Conservation (phyloP, 2,888 invertebrate genomes). For the Torymus aiolomorphi region DNA sequence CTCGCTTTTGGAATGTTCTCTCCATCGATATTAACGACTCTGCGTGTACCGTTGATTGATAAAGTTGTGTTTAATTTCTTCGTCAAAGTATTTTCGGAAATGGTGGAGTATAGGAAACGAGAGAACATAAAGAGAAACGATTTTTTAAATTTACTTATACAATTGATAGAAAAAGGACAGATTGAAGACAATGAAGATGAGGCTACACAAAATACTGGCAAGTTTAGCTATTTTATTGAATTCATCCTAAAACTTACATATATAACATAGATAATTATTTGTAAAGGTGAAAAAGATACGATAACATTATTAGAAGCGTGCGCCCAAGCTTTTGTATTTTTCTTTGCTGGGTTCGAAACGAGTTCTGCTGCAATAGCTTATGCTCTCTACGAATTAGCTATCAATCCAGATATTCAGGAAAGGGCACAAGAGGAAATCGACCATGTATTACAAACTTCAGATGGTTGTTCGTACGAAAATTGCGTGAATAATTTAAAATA, state of each 20-base stretch:
- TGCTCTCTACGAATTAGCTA: conserved; percentile 74
- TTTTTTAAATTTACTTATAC: conserved; percentile 72
- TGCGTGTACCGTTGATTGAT: conserved; percentile 63
- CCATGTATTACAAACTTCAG: conserved; percentile 43
- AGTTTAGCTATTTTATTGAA: background rate
- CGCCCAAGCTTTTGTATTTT: conserved; percentile 75
- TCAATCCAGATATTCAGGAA: conserved; percentile 71
- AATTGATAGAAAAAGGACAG: conserved; percentile 69
- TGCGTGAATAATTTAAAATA: conserved; percentile 74
- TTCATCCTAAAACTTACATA: background rate
- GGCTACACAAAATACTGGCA: background rate
- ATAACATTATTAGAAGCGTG: conserved; percentile 68
- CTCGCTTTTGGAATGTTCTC: conserved; percentile 61
- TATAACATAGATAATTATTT: too few relatives aligned
- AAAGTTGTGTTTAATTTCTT: conserved; percentile 69
- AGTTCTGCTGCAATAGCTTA: conserved; percentile 76
- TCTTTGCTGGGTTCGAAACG: conserved; percentile 76
- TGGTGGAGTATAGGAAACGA: conserved; percentile 67
- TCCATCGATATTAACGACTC: conserved; percentile 63
- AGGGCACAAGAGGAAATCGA: conserved; percentile 72
- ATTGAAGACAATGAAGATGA: conserved; percentile 56
- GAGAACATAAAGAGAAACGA: conserved; percentile 69
- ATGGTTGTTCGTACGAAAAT: conserved; percentile 73
- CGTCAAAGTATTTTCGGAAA: conserved; percentile 67
- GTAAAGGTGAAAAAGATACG: conserved; percentile 9